Evolutionary conservation across 2,113 vertebrate species (phyloP).

Genomic region (Seriola dumerili): DNA sequence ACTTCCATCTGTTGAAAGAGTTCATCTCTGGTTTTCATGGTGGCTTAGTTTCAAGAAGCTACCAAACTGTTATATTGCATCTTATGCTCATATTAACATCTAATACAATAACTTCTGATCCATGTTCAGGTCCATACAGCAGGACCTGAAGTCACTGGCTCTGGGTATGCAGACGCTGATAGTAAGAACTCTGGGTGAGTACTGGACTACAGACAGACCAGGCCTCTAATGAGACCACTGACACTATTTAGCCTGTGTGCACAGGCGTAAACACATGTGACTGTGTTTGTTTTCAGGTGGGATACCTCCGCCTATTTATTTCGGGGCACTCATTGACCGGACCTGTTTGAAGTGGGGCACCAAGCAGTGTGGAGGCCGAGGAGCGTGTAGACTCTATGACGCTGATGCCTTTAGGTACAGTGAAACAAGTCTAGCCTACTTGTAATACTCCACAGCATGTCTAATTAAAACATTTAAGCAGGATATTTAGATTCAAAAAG

Average conservation of each 20-base stretch:
- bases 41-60: neutral
- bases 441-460: neutral
- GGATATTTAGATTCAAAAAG: neutral
- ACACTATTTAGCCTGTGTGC: neutral
- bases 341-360: conserved; percentile 95
- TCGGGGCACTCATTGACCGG: conserved; percentile 92
- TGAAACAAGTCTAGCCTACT: neutral
- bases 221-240: neutral
- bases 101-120: neutral
- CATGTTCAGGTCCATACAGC: conserved; percentile 86
- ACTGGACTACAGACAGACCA: neutral
- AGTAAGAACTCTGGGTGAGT: conserved; percentile 89
- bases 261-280: neutral
- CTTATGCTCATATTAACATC: neutral
- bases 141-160: conserved; percentile 92
- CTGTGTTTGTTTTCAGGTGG: conserved; percentile 85
- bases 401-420: conserved; percentile 86
- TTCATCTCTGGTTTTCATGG: neutral
- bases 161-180: conserved; percentile 88
- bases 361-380: conserved; percentile 86
- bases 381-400: conserved; percentile 90
- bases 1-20: neutral
- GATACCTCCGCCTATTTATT: conserved; percentile 95
- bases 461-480: neutral
- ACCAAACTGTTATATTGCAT: neutral